phyloP scores from a whole-genome alignment of 2,888 invertebrate species.

The Dynastes tityus region DNA sequence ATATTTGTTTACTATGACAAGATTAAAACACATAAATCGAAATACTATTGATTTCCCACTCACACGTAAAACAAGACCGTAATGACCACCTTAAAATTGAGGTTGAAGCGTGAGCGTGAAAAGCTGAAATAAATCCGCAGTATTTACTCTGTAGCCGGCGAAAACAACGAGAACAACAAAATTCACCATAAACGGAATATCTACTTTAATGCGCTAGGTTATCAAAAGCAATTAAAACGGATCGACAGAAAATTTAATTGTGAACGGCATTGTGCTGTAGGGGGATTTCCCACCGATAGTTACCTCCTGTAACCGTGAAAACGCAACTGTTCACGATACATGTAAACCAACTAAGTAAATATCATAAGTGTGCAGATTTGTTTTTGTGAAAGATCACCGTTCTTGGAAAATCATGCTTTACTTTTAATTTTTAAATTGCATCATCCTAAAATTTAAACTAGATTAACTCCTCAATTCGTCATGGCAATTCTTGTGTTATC shows the following conservation, averaged over 20 bases:
- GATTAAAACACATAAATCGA: no score
- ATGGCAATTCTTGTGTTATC: no score
- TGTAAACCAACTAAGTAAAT: conserved; percentile 4
- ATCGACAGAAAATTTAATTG: conserved; percentile 27
- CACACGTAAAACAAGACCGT: no score
- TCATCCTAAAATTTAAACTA: no score
- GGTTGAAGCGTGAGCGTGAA: no score
- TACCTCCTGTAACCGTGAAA: neutral
- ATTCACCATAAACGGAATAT: conserved; percentile 11
- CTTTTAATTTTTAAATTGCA: no score
- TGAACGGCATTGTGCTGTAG: neutral
- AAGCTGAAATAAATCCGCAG: neutral
- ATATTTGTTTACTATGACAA: no score
- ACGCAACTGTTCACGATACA: neutral
- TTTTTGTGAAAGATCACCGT: no score
- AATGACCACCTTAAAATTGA: no score
- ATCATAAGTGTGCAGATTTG: neutral
- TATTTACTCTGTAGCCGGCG: neutral
- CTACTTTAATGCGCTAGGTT: conserved; percentile 14
- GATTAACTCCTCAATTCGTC: no score
- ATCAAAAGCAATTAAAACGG: conserved; percentile 25
- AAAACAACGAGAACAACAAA: neutral
- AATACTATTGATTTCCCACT: no score
- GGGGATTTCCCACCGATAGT: neutral
- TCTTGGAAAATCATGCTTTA: no score